Base-by-base conservation (phyloP, 2,888 invertebrate species). In the Pyrrhia umbra region DNA sequence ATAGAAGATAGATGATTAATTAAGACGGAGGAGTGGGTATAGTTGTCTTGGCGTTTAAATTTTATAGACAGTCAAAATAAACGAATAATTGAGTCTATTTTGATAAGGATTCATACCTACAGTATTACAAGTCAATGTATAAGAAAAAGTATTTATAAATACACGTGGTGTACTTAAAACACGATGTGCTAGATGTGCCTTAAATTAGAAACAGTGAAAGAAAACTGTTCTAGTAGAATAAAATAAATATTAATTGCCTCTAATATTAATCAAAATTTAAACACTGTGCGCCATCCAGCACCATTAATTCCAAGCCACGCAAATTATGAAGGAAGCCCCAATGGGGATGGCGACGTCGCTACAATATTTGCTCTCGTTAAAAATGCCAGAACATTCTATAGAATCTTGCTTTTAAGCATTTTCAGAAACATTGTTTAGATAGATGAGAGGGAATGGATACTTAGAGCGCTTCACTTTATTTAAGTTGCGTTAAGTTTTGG, bases 301-400 rank as follows among this genome's bases (percentile, higher is more conserved):
- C 13, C 42, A 68, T 49, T 75, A 63, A 51, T 68, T 60, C 49
- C 51, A 69, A 74, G 65, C 67, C 64, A 66, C 70, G 76, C 70
- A 77, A 84, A 84, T 84, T 80, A 79, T 75, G 71, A 81, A 71
- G 68, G 68, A 71, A 75, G 47, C 68, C 59, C 82, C 68, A 51
- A 45, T 43, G 78, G 73, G 79, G 79, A 52, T 30, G 39, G 45
- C 63, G 57, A 68, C 76, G 69, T 75, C 55, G 81, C 75, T 79
- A 77, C 72, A 83, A 79, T 83, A 81, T 83, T 83, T 80, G 75
- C 45, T 63, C 75, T 83, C 80, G 77, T 83, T 83, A 82, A 81
- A 82, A 84, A 84, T 81, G 70, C 74, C 63, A 42, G 56, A 59
- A 55, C 49, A 45, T 69, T 66, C 64, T 63, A 56, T 57, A 65